Base-by-base conservation (phyloP, 1,140 invertebrate species). In the Eriosoma lanigerum region DNA sequence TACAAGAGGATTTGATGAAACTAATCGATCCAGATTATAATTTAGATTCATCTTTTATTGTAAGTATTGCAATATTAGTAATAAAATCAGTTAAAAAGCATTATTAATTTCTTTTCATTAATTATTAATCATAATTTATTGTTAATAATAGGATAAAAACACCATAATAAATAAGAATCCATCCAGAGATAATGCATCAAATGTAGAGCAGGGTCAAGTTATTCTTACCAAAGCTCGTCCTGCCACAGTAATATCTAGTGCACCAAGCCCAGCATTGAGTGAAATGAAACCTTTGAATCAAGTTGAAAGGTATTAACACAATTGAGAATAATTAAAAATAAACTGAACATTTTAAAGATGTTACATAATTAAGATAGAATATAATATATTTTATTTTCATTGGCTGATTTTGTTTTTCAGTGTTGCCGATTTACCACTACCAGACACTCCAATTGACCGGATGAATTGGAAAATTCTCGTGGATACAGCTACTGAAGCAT, bases 1-100 rank as follows among this genome's bases (percentile, higher is more conserved):
- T 95, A 6, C 92, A 96, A 87, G 94, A 96, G 85, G 95, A 97
- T 84, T 87, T 97, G 4, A 92, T 96, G 88, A 90, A 93, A 50
- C 87, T 97, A 1, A 96, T 97, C 82, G 93, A 94, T 87, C 93
- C 94, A 0, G 95, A 96, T 84, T 90, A 91, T 81, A 81, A 70
- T 68, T 68, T 81, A 68, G 64, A 81, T 29, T 66, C 78, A 15
- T 68, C 78, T 15, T 68, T 68, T 15, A 81, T 81, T 24, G 78
- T 70, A 81, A 38, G 46, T 54, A 13, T 68, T 54, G 15, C 13
- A 15, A 62, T 68, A 68, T 50, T 17, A 21, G 3, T 9, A 58
- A 68, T n/a, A 21, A 58, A n/a, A 15, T 8, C 48, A 26, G 0
- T 66, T 38, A 38, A 44, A 5, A 10, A 26, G 17, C 17, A 66